Percentiles rank a stretch among this genome's conserved stretches.
Conservation (phyloP, 2,888 invertebrate species). For the Bhutanitis thaidina region DNA sequence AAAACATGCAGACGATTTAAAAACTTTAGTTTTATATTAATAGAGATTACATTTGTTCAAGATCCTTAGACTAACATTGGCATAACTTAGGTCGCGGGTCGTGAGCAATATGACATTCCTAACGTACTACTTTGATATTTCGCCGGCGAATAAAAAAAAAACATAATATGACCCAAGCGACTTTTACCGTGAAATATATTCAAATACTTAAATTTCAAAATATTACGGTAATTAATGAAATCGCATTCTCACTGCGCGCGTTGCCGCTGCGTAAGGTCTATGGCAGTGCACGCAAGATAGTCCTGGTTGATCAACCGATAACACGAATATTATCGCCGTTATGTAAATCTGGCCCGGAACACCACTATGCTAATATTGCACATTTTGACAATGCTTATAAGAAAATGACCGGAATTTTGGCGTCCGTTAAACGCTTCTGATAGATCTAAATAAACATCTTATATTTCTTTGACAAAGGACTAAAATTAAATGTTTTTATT, state of each 20-base stretch:
- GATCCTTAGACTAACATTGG: constrained; percentile 6
- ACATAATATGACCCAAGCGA: constrained; percentile 6
- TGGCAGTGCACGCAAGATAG: constrained; percentile 48
- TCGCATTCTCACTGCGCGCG: not conserved
- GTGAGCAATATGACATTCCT: constrained; percentile 25
- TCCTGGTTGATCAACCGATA: constrained; percentile 65
- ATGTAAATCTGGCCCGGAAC: constrained; percentile 27
- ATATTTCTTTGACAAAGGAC: too few species aligned
- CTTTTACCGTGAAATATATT: not conserved
- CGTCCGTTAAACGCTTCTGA: not conserved
- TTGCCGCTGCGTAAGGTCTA: constrained; percentile 44
- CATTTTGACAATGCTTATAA: constrained; percentile 7
- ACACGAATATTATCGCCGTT: constrained; percentile 30
- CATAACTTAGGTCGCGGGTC: constrained; percentile 20
- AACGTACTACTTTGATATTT: constrained; percentile 57
- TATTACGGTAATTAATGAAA: too few species aligned
- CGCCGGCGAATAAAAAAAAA: constrained; percentile 36
- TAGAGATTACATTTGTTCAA: constrained; percentile 19
- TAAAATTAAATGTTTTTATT: too few species aligned
- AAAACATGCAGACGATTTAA: constrained; percentile 18
- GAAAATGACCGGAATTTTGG: not conserved
- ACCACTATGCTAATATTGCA: constrained; percentile 20
- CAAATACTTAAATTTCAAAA: too few species aligned
- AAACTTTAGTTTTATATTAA: constrained; percentile 18
- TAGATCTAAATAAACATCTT: too few species aligned